Evolutionary conservation across 1,140 invertebrate genomes (phyloP), one percentile per base, ranked within the genome.

Genomic region (Achatina immaculata): DNA sequence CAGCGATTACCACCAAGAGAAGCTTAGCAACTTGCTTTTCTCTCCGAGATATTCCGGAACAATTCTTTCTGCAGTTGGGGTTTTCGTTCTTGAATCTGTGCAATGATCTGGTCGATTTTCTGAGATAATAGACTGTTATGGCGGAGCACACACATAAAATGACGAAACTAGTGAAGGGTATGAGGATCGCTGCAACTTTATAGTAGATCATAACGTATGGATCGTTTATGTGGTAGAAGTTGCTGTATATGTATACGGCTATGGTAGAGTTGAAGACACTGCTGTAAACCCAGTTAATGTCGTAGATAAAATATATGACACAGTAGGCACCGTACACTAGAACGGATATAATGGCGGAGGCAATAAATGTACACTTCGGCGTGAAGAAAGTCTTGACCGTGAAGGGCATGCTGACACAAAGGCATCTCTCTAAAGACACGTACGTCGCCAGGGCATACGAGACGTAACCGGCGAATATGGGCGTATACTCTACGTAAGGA

Each of bases 11-110:
- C 28, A 68, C 65, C 11, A 68, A 24, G 24, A 68, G n/a, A 24
- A 68, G n/a, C n/a, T 72, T 42, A 40, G n/a, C 43, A 16, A 72
- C 69, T 72, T 72, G 69, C 24, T 28, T 72, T 1, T 72, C 69
- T 72, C 69, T 42, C 6, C 11, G 9, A 4, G 69, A 43, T 6
- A 72, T 43, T 72, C 69, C 69, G 4, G 38, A 28, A 45, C 19
- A 21, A 16, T n/a, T n/a, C 11, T 45, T 72, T 36, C 38, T 34
- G 21, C 68, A 3, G 6, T 6, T 24, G 2, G 4, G n/a, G 43
- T 9, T 4, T 24, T 31, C 1, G 1, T 16, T 31, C 16, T 72
- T 31, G 38, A 6, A 2, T 7, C 9, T 31, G 19, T 72, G 36
- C 1, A 42, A 7, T 2, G 38, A 3, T 19, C 6, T 72, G 7